A percentile compares a stretch with the other conserved stretches of the same genome.
phyloP scores from a whole-genome alignment of 2,797 vertebrate genomes.

The Parambassis ranga region DNA sequence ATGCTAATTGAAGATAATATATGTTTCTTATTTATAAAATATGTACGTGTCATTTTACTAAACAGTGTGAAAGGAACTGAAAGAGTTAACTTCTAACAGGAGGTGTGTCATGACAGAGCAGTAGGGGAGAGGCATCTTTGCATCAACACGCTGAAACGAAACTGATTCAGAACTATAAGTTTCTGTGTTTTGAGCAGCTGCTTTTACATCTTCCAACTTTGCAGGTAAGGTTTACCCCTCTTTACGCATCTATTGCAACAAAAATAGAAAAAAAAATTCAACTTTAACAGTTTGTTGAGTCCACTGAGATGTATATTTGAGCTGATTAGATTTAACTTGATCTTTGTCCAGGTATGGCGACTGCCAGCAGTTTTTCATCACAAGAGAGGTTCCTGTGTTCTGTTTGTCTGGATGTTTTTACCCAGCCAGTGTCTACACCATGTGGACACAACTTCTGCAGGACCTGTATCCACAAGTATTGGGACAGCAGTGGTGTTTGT shows the following conservation, averaged over 20 bases:
- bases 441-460: conserved; percentile 53
- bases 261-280: background rate
- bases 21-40: too few relatives aligned
- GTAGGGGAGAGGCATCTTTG: background rate
- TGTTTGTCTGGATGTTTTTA: conserved; percentile 44
- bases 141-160: background rate
- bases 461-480: conserved; percentile 14
- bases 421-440: conserved; percentile 23
- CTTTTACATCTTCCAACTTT: background rate
- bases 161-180: rapidly evolving
- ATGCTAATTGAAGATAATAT: too few relatives aligned
- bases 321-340: background rate
- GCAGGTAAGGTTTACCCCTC: background rate
- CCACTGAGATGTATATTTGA: background rate
- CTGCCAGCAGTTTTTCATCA: conserved; percentile 10
- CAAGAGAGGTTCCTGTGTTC: conserved; percentile 41
- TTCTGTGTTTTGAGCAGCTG: background rate
- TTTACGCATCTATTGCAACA: background rate
- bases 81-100: background rate
- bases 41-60: too few relatives aligned
- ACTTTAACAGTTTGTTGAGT: background rate
- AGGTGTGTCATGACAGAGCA: background rate
- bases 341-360: conserved; percentile 36
- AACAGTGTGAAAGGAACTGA: background rate
- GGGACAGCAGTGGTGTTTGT: conserved; percentile 3